A percentile compares a stretch with the other conserved stretches of the same genome.
These are phyloP conservation scores for Bunonema sp. DNA, from an alignment of 2,888 invertebrate genomes.

Conservation along the genomic window DNA sequence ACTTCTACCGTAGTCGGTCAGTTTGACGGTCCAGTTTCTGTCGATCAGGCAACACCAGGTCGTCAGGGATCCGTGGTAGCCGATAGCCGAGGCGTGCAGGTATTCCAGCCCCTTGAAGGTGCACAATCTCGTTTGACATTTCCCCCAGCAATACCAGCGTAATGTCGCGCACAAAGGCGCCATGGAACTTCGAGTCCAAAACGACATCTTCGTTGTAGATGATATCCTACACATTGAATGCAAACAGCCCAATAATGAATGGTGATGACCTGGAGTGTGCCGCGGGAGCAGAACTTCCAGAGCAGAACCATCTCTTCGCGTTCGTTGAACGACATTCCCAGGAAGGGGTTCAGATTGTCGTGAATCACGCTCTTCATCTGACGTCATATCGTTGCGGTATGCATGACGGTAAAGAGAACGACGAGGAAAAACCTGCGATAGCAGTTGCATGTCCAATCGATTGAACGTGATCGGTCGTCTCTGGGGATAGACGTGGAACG, in stretches of 20 bases:
- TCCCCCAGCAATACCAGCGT: conserved; percentile 17
- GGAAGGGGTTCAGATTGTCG: conserved; percentile 86
- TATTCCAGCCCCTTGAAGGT: conserved; percentile 22
- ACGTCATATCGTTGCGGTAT: background rate
- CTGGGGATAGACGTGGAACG: conserved; percentile 15
- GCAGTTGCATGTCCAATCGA: conserved; percentile 11
- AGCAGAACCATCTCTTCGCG: conserved; percentile 15
- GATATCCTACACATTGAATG: conserved; percentile 12
- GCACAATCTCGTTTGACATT: too few relatives aligned
- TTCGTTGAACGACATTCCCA: conserved; percentile 53
- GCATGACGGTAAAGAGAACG: background rate
- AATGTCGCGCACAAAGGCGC: conserved; percentile 19
- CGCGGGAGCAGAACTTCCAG: conserved; percentile 17
- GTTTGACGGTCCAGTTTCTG: conserved; percentile 25
- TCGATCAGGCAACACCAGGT: conserved; percentile 19
- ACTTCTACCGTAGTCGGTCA: conserved; percentile 22
- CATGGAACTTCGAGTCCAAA: conserved; percentile 20
- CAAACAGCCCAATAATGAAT: background rate
- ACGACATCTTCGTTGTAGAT: conserved; percentile 19
- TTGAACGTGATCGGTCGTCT: conserved; percentile 12
- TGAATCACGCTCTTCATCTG: conserved; percentile 73
- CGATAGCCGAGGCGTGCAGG: conserved; percentile 15
- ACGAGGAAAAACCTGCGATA: conserved; percentile 11
- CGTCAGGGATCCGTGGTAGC: conserved; percentile 18
- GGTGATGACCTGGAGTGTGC: conserved; percentile 8